Base-by-base conservation (phyloP, 1,140 invertebrate genomes). In the Cyclina sinensis region DNA sequence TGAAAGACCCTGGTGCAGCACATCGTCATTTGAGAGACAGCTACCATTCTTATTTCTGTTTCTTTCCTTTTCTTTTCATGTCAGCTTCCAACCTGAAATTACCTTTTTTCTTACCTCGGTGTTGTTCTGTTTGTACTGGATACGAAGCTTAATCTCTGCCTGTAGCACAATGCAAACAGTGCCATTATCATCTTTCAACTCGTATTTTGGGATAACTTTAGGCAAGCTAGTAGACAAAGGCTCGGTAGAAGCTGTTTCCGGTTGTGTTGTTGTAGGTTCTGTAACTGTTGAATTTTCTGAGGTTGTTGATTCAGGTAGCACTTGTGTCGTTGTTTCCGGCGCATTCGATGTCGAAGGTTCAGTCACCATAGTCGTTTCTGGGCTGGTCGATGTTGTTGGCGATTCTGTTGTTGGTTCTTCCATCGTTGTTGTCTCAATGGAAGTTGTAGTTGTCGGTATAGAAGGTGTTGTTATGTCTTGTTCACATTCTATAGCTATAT, bases 401-500 rank as follows among this genome's bases (percentile, higher is more conserved):
- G 65, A 32, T 14, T n/a, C 24, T 37, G 62, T 65, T 32, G 65
- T 39, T 70, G 2, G 21, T 70, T 35, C 14, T 16, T 35, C 32
- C 27, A 39, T 70, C 12, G 65, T 18, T 70, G 32, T 39, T 18
- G 65, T 37, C 2, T 24, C 14, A 1, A 14, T 9, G 32, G 65
- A 9, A 1, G 65, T 30, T 37, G 57, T 27, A 4, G 57, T 62
- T 27, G 57, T 62, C 24, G 57, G 65, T 1, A 9, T 14, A 1
- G 65, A 59, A n/a, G n/a, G 3, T 70, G 65, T 70, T 11, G 16
- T 5, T 16, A 7, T 18, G 30, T 78, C 48, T 24, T 54, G 24
- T 3, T 27, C 16, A 54, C 74, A 78, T 78, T 78, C 74, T 14
- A 57, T 32, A 32, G 46, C 74, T 78, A 24, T n/a, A n/a, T n/a